Base-by-base conservation (phyloP, 2,888 invertebrate genomes). In the Aspidiotus destructor region DNA sequence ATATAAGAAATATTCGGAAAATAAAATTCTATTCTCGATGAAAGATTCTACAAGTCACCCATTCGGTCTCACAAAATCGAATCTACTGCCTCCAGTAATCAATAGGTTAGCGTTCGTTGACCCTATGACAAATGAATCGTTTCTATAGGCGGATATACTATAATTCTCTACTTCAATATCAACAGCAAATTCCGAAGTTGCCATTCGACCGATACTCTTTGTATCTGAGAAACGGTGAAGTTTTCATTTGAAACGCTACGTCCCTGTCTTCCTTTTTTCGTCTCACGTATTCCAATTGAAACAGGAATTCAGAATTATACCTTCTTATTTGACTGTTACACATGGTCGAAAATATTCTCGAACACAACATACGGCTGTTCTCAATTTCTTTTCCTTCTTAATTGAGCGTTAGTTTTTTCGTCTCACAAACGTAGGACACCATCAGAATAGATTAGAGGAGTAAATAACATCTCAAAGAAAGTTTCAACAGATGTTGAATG, bases 91-190 rank as follows among this genome's bases (percentile, higher is more conserved):
- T 75, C 89, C 85, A 0, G 97, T 94, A 73, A 99, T 96, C 64
- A 92, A 80, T 48, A 99, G 80, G 77, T 86, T 92, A 0, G 99
- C 97, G 78, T 99, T 98, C 44, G n/a, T n/a, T n/a, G n/a, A n/a
- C n/a, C n/a, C n/a, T n/a, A n/a, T n/a, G n/a, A 94, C 89, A 78
- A 99, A 98, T 60, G 99, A 81, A 76, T 97, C 94, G 75, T 99
- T 94, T 69, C 99, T 99, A 78, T 94, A 91, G 0, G 99, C 99
- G 17, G 93, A 86, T 73, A 99, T 99, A 70, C 94, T 94, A 77
- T 99, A 99, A 78, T 94, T 96, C 76, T 99, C 98, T 54, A 75
- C 91, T 83, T 98, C 98, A 64, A 99, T 98, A 77, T 98, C 98
- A 11, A 94, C 89, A 0, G 97, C 95, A 77, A 93, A 89, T 76